These are phyloP conservation scores for Scarus forsteni DNA, from an alignment of 2,797 vertebrate species.

Conservation along the genomic window DNA sequence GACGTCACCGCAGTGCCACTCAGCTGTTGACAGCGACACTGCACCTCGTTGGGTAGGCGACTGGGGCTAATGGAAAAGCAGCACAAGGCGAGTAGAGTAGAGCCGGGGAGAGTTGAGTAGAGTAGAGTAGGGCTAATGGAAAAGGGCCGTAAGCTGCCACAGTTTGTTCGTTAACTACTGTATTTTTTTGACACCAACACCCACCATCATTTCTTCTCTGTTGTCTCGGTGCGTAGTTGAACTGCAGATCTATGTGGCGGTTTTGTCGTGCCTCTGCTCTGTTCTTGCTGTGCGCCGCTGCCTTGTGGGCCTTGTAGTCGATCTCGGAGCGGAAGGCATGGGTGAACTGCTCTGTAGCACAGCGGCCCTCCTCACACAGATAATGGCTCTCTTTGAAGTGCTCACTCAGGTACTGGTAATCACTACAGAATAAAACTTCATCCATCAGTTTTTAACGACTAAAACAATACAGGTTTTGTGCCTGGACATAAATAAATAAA, in stretches of 20 bases:
- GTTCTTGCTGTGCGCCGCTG: slow-evolving; percentile 94
- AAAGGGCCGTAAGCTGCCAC: too few relatives aligned
- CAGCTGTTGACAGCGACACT: too few relatives aligned
- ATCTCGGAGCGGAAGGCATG: slow-evolving; percentile 97
- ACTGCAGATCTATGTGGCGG: slow-evolving; percentile 97
- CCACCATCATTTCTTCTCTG: slow-evolving; percentile 90
- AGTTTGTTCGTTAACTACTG: too few relatives aligned
- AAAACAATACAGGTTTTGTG: too few relatives aligned
- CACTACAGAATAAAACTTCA: slow-evolving; percentile 74
- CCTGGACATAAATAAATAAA: too few relatives aligned
- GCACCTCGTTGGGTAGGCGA: too few relatives aligned
- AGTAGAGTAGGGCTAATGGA: too few relatives aligned
- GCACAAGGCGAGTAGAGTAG: too few relatives aligned
- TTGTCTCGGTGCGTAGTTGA: slow-evolving; percentile 89
- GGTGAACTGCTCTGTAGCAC: slow-evolving; percentile 94
- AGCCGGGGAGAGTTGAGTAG: too few relatives aligned
- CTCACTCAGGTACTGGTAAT: slow-evolving; percentile 93
- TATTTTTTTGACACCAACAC: slow-evolving; percentile 1
- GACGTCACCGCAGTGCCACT: too few relatives aligned
- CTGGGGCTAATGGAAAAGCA: too few relatives aligned
- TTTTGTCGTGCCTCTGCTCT: slow-evolving; percentile 96
- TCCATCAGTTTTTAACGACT: not conserved
- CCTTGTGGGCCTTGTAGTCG: slow-evolving; percentile 97
- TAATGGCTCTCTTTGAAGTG: slow-evolving; percentile 98
- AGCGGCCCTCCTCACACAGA: slow-evolving; percentile 95